Evolutionary conservation across 2,113 vertebrate genomes (phyloP).

Genomic region (Himantopus leucocephalus): DNA sequence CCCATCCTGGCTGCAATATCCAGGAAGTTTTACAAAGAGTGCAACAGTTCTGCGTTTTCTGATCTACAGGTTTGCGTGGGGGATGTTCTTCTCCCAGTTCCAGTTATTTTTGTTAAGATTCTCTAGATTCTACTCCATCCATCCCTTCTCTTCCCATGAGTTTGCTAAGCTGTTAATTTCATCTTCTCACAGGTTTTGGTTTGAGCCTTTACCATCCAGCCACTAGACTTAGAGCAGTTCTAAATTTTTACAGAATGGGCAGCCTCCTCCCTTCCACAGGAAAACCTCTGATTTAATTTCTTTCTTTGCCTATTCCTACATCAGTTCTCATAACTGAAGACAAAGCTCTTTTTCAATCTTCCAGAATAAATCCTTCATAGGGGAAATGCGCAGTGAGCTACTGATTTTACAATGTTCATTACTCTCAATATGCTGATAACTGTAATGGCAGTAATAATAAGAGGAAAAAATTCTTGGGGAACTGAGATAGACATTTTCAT

Average conservation of each 20-base stretch:
- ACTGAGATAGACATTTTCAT: not conserved
- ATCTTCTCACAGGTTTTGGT: not conserved
- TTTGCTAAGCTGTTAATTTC: not conserved
- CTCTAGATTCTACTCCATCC: not conserved
- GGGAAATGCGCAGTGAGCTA: not conserved
- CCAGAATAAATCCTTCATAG: not conserved
- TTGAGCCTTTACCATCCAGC: not conserved
- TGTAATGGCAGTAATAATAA: not conserved
- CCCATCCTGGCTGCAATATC: accelerated
- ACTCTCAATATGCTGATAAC: not conserved
- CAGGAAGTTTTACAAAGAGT: not conserved
- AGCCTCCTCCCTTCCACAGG: not conserved
- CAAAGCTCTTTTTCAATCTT: not conserved
- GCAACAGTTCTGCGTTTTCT: not conserved
- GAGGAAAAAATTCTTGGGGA: not conserved
- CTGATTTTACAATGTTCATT: not conserved
- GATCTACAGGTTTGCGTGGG: not conserved
- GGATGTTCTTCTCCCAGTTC: not conserved
- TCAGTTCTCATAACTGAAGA: not conserved
- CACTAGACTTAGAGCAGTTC: not conserved
- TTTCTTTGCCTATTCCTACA: not conserved
- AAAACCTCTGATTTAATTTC: not conserved
- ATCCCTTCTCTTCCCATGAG: not conserved
- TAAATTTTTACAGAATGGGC: not conserved
- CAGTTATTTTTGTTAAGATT: not conserved